Evolutionary conservation across 2,797 vertebrate species (phyloP).

Genomic region (Mormyrus proboscirostris): DNA sequence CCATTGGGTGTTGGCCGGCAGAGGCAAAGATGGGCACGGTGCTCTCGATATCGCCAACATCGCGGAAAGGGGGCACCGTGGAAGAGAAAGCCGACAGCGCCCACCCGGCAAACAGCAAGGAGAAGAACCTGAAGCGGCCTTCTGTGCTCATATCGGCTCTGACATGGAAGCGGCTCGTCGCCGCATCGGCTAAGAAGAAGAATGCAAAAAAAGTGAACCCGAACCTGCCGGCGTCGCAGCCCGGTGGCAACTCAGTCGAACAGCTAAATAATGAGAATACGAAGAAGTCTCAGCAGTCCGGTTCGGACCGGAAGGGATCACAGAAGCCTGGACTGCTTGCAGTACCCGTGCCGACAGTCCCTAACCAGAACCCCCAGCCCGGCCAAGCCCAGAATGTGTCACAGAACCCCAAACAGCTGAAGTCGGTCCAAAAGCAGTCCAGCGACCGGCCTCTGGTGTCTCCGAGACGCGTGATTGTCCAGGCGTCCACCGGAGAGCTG

Average conservation of each 20-base stretch:
- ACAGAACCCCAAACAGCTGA: conserved; percentile 42
- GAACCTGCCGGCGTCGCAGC: conserved; percentile 26
- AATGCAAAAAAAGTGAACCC: conserved; percentile 61
- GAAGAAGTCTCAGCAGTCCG: conserved; percentile 51
- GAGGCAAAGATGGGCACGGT: conserved; percentile 77
- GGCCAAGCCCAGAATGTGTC: conserved; percentile 38
- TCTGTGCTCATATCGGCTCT: conserved; percentile 77
- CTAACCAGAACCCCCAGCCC: conserved; percentile 45
- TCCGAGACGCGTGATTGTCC: conserved; percentile 74
- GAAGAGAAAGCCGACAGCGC: conserved; percentile 58
- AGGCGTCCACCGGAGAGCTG: conserved; percentile 84
- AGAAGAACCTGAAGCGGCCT: conserved; percentile 70
- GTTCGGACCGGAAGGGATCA: conserved; percentile 59
- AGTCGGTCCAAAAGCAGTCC: conserved; percentile 45
- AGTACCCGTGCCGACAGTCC: conserved; percentile 51
- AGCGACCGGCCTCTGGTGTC: conserved; percentile 55
- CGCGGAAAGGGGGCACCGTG: conserved; percentile 54
- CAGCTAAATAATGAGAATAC: conserved; percentile 31
- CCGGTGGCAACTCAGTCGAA: conserved; percentile 43
- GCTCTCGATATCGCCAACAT: conserved; percentile 74
- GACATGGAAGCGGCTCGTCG: conserved; percentile 80
- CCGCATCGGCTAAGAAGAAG: conserved; percentile 78
- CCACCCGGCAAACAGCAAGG: conserved; percentile 61
- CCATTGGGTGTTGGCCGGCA: conserved; percentile 42
- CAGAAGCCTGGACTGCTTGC: conserved; percentile 51